Base-by-base conservation (phyloP, 1,140 invertebrate species). In the Eupristina koningsbergeri region DNA sequence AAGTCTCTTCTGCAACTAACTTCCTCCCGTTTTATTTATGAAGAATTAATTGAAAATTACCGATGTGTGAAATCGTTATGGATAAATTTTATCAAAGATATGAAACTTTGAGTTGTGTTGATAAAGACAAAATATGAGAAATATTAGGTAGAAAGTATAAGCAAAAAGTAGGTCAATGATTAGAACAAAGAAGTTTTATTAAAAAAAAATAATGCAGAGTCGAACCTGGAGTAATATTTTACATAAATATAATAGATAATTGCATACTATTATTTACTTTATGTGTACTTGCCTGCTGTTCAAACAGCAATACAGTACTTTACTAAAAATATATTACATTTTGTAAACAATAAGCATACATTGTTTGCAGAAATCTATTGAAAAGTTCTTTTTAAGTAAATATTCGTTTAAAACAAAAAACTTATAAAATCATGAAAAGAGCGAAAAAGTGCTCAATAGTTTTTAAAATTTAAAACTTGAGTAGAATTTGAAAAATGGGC, bases 1-100 rank as follows among this genome's bases (percentile, higher is more conserved):
- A 29, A 41, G 71, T 15, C 11, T 3, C 0, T 41, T n/a, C 26
- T 41, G 0, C 26, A 41, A n/a, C 67, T 77, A 50, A 58, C 31
- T 61, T 77, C 34, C 61, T 50, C 61, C 50, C 50, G 9, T 50
- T 71, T 80, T 80, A 80, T 80, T 80, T 26, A 34, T 47, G 69
- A 74, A 53, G 36, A 71, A 53, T 81, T 81, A 61, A 81, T 81
- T 69, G 80, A 1, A 71, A 81, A 81, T 81, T 81, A 81, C 80
- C 45, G 69, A 26, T 0, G 19, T 53, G 58, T 53, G 17, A 29
- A 34, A 45, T n/a, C 41, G n/a, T 41, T 67, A 75, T 36, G 36
- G 61, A 82, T 31, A 47, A 58, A 75, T 31, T 45, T 7, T 71
- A 67, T 11, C 26, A 26, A 47, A 26, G 29, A 47, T 41, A 71